phyloP scores from a whole-genome alignment of 2,113 vertebrate genomes.

The Gallinago jamesoni region DNA sequence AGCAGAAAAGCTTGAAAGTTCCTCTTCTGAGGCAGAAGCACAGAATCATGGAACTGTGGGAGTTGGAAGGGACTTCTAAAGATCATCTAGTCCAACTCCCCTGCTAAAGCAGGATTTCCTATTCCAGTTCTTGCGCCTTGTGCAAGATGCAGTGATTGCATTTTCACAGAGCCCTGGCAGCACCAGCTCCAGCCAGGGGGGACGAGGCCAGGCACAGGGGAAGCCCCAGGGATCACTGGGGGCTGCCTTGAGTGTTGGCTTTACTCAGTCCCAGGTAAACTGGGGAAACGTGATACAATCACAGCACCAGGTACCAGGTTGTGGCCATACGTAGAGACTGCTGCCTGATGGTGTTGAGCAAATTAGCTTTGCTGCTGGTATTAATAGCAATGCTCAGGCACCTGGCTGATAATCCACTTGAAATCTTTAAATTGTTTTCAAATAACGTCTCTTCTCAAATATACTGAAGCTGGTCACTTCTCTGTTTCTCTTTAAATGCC shows the following conservation, averaged over 20 bases:
- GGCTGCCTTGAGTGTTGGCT: neutral
- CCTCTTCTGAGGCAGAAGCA: neutral
- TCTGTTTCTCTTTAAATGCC: neutral
- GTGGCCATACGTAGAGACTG: neutral
- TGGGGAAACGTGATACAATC: neutral
- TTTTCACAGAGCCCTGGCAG: neutral
- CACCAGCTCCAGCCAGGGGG: too few relatives aligned
- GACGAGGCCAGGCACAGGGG: neutral
- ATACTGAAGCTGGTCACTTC: neutral
- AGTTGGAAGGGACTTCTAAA: too few relatives aligned
- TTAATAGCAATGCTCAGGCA: neutral
- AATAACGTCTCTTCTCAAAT: neutral
- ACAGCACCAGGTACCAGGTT: neutral
- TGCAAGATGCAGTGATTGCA: neutral
- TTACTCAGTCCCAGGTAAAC: neutral
- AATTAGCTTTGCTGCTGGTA: neutral
- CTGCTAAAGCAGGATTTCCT: too few relatives aligned
- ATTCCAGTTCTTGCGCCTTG: neutral
- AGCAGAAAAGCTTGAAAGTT: neutral
- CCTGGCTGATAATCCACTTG: neutral
- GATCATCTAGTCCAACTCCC: too few relatives aligned
- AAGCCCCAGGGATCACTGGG: neutral
- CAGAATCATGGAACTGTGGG: too few relatives aligned
- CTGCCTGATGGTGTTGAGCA: neutral
- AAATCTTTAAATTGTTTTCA: neutral